Evolutionary conservation across 1,140 invertebrate genomes (phyloP).

Genomic region (Philaenus spumarius): DNA sequence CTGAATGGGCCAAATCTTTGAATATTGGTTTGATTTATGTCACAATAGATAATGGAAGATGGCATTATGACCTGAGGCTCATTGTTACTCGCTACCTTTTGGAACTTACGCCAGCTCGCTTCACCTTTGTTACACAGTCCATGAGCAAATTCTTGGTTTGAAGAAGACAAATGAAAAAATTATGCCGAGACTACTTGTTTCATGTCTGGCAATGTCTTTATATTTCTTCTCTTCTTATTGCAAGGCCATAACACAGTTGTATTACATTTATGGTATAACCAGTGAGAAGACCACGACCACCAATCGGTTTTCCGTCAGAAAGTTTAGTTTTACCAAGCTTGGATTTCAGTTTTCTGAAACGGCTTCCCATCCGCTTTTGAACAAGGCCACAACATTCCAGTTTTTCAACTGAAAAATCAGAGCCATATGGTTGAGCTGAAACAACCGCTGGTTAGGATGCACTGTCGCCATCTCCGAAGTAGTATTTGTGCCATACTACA

Average conservation of each 20-base stretch:
- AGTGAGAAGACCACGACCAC: slow-evolving; percentile 28
- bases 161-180: slow-evolving; percentile 34
- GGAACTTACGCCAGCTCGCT: slow-evolving; percentile 30
- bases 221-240: slow-evolving; percentile 32
- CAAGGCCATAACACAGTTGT: slow-evolving; percentile 20
- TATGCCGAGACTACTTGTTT: slow-evolving; percentile 34
- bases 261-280: slow-evolving; percentile 30
- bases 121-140: slow-evolving; percentile 27
- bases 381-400: slow-evolving; percentile 22
- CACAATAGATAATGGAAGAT: slow-evolving; percentile 13
- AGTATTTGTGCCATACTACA: too few relatives aligned
- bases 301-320: slow-evolving; percentile 24
- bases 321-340: slow-evolving; percentile 10
- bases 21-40: slow-evolving; percentile 21
- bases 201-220: slow-evolving; percentile 32
- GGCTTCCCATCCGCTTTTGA: slow-evolving; percentile 19
- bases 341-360: slow-evolving; percentile 12
- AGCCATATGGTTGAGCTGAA: slow-evolving; percentile 24
- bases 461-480: too few relatives aligned
- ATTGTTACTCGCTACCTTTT: background rate
- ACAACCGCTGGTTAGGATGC: slow-evolving; percentile 16
- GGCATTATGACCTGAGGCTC: slow-evolving; percentile 2
- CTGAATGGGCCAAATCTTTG: slow-evolving; percentile 11
- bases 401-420: slow-evolving; percentile 21
- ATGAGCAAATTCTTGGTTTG: slow-evolving; percentile 31